Percentiles rank a stretch among this genome's conserved stretches.
Evolutionary conservation across 2,797 vertebrate genomes (phyloP).

Genomic region (Cryptoprocta ferox): DNA sequence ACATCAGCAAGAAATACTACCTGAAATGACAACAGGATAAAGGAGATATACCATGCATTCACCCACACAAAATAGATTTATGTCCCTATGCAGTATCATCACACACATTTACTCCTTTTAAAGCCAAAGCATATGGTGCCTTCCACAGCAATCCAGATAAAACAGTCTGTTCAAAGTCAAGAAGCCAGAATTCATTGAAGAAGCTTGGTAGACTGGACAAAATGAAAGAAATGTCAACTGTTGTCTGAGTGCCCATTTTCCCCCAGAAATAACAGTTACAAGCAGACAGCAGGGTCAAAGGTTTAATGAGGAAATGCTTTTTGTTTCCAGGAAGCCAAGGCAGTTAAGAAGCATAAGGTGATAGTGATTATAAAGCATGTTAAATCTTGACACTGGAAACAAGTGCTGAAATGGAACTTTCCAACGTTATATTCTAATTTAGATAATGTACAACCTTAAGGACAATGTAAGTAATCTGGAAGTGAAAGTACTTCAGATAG

Average conservation of each 20-base stretch:
- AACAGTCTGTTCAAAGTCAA: background rate
- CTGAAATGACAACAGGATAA: background rate
- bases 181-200: background rate
- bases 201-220: background rate
- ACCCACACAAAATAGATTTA: background rate
- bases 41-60: background rate
- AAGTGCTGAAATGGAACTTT: background rate
- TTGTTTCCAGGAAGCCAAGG: background rate
- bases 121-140: background rate
- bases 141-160: background rate
- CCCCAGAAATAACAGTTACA: background rate
- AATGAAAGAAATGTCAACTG: constrained; percentile 1
- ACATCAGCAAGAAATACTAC: background rate
- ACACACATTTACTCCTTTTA: background rate
- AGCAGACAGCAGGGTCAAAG: background rate
- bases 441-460: background rate
- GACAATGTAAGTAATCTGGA: constrained; percentile 4
- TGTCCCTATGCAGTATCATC: background rate
- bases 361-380: background rate
- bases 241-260: background rate
- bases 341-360: background rate
- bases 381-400: background rate
- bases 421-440: background rate
- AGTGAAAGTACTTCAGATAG: background rate
- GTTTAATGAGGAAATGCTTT: constrained; percentile 39